phyloP scores from a whole-genome alignment of 2,888 invertebrate species.

The Acleris cristana region DNA sequence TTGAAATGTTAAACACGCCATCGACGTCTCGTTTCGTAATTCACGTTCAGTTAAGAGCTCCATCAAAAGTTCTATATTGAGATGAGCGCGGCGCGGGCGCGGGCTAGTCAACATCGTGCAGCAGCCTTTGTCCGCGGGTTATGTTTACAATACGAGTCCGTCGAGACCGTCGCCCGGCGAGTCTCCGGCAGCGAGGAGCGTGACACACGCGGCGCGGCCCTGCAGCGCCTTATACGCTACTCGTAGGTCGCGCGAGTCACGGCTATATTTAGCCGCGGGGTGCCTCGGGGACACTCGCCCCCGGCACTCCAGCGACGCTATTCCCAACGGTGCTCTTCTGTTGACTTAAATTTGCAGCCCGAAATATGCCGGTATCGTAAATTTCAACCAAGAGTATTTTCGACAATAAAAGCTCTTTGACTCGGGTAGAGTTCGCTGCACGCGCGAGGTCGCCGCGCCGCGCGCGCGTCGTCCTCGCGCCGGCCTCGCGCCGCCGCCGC shows the following conservation, averaged over 20 bases:
- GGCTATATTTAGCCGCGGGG: slow-evolving; percentile 38
- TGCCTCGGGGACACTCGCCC: slow-evolving; percentile 1
- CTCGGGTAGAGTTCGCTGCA: slow-evolving; percentile 1
- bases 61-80: neutral
- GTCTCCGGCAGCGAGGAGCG: neutral
- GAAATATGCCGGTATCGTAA: slow-evolving; percentile 15
- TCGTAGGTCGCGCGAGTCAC: slow-evolving; percentile 20
- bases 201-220: slow-evolving; percentile 1
- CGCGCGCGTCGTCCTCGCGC: too few species aligned
- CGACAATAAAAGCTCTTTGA: slow-evolving; percentile 9
- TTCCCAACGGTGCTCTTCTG: neutral
- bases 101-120: neutral
- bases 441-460: slow-evolving; percentile 2
- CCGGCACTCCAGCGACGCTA: neutral
- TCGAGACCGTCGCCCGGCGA: neutral
- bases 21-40: neutral
- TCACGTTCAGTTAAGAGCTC: neutral
- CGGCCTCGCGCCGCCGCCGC: too few species aligned
- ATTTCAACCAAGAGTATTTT: neutral
- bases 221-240: neutral
- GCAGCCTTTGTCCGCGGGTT: neutral
- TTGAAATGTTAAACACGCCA: neutral
- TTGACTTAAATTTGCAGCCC: slow-evolving; percentile 14
- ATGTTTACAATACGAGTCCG: neutral
- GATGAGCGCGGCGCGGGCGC: neutral